phyloP scores from a whole-genome alignment of 2,888 invertebrate species.

The Cheilosia soror region DNA sequence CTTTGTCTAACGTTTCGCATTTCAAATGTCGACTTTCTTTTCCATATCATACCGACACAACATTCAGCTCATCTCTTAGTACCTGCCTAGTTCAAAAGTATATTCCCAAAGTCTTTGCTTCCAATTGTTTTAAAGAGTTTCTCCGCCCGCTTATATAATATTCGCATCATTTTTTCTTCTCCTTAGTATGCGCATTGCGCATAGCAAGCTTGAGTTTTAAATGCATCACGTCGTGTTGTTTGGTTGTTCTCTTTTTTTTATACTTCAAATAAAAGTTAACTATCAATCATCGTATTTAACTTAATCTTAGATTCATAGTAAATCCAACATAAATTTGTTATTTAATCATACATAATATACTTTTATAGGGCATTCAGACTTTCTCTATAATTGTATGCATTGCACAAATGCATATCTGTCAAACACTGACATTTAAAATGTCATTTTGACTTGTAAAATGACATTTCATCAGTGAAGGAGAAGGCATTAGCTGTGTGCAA shows the following conservation, averaged over 20 bases:
- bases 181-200: constrained; percentile 71
- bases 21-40: constrained; percentile 53
- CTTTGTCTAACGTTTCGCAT: constrained; percentile 34
- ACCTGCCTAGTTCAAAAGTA: constrained; percentile 10
- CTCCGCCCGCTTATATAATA: constrained; percentile 65
- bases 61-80: constrained; percentile 12
- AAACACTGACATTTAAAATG: neutral
- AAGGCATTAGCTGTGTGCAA: too few species aligned
- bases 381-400: constrained; percentile 33
- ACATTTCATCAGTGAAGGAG: neutral
- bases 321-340: constrained; percentile 51
- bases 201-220: constrained; percentile 46
- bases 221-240: constrained; percentile 53
- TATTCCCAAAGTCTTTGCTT: constrained; percentile 29
- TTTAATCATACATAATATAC: constrained; percentile 39
- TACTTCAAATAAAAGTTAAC: constrained; percentile 31
- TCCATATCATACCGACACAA: constrained; percentile 4
- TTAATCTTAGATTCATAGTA: constrained; percentile 52
- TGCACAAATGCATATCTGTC: neutral
- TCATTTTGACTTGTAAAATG: neutral
- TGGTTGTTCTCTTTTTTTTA: constrained; percentile 33
- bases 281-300: constrained; percentile 52
- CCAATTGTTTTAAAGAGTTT: constrained; percentile 21
- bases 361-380: constrained; percentile 26
- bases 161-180: constrained; percentile 63